Percentiles rank a stretch among this genome's conserved stretches.
phyloP scores from a whole-genome alignment of 2,888 invertebrate species.

The Omphaloscelis lunosa region DNA sequence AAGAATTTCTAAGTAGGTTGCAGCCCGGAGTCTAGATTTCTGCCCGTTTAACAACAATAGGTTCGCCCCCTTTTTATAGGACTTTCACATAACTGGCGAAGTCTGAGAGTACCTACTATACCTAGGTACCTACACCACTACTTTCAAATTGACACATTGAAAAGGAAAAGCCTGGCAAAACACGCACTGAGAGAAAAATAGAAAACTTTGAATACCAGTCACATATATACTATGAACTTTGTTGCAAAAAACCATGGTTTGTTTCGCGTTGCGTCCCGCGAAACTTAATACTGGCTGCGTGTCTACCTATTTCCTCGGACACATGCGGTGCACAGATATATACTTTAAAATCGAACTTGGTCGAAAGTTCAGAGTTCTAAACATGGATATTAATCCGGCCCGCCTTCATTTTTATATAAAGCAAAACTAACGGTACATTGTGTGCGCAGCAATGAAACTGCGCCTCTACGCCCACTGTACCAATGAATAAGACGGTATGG shows the following conservation, averaged over 20 bases:
- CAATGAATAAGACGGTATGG: neutral
- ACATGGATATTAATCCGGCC: neutral
- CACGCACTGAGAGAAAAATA: neutral
- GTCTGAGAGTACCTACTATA: neutral
- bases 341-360: neutral
- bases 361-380: neutral
- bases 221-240: too few species aligned
- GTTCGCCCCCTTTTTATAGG: too few species aligned
- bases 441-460: neutral
- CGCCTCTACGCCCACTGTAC: neutral
- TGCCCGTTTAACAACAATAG: neutral
- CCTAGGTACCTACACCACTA: neutral
- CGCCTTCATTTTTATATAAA: neutral
- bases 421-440: neutral
- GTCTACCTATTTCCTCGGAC: neutral
- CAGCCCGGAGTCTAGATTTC: neutral
- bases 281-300: too few species aligned
- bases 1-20: neutral
- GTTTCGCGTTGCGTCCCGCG: too few species aligned
- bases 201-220: too few species aligned
- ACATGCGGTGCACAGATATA: neutral
- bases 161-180: neutral
- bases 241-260: too few species aligned
- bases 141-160: too few species aligned
- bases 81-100: neutral